Base-by-base conservation (phyloP, 1,140 invertebrate genomes). In the Ptiloglossa arizonensis region DNA sequence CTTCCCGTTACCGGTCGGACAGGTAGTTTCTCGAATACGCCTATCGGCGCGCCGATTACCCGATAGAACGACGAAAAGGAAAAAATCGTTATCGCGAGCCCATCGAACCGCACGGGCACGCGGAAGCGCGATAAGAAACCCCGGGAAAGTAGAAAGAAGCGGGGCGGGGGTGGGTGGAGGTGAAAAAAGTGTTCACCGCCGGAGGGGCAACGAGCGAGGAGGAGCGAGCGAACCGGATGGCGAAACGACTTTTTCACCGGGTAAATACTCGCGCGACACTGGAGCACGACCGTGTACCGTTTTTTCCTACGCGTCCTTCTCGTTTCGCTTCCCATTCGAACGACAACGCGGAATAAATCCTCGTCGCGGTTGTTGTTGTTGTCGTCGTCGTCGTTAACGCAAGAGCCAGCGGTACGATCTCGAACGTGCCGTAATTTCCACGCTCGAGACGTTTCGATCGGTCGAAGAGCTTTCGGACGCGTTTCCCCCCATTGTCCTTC, bases 211-310 rank as follows among this genome's bases (percentile, higher is more conserved):
- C 67, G 60, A 74, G 52, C 66, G 75, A 76, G 67, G n/a, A 66
- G 11, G 48, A 38, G 75, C 85, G 79, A 85, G 87, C 67, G 79
- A 86, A 85, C 83, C 84, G 83, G 80, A 89, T 82, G 84, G 78
- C 80, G 84, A 86, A 86, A 76, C 83, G 80, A 82, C 83, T 80
- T 81, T 85, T 83, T 83, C 54, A 87, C 64, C 84, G 81, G 74
- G 70, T 74, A 57, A 82, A 83, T 62, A 83, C 68, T 71, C 67
- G 79, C 78, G 59, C 41, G 81, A 86, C 79, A 79, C 74, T 48
- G 35, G 79, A 75, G 52, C 70, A 70, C 76, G 56, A 76, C 78
- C 15, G 56, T 46, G 69, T 85, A 86, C 82, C 83, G 79, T 86
- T 81, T 67, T 72, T 77, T 46, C 38, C 24, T 29, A 27, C 54